Conservation (phyloP, 2,113 vertebrate species). For the Alexandromys fortis region DNA sequence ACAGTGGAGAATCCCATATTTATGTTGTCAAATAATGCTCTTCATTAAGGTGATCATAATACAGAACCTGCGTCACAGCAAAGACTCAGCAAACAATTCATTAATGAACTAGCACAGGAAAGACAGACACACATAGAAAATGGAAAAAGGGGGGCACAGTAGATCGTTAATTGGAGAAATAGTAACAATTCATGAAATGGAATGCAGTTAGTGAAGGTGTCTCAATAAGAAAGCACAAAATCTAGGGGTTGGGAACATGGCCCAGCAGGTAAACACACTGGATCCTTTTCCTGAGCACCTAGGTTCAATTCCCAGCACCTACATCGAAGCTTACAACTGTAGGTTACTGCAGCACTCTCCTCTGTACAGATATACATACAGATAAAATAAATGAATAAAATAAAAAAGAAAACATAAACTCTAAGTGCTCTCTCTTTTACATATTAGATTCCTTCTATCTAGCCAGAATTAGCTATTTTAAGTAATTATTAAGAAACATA, state of each 20-base stretch:
- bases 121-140: neutral
- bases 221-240: conserved; percentile 52
- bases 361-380: neutral
- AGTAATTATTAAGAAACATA: conserved; percentile 22
- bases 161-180: neutral
- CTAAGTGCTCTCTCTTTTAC: neutral
- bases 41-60: neutral
- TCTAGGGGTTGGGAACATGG: neutral
- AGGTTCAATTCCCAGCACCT: neutral
- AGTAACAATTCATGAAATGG: neutral
- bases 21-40: neutral
- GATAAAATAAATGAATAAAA: neutral
- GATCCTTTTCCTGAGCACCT: neutral
- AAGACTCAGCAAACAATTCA: neutral
- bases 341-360: neutral
- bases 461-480: conserved; percentile 53
- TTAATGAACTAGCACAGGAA: neutral
- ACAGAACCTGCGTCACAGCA: neutral
- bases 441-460: conserved; percentile 51
- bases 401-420: conserved; percentile 23
- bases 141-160: neutral
- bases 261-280: neutral
- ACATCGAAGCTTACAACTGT: neutral
- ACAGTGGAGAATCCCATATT: neutral
- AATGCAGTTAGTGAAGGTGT: conserved; percentile 37